Conservation (phyloP, 2,797 vertebrate species). For the Naso thynnoides region DNA sequence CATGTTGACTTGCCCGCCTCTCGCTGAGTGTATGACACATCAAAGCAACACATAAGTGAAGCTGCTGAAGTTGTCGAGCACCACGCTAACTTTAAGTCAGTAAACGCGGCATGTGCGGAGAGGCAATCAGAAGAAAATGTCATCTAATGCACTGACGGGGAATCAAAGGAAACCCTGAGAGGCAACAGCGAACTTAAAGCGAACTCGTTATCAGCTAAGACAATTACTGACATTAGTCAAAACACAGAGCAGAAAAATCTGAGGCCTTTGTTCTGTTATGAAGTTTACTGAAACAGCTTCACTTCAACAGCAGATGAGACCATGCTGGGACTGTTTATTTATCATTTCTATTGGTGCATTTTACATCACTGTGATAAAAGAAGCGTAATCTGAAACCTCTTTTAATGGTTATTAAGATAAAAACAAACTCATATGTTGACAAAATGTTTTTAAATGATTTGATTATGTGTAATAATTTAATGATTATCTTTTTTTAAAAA, state of each 20-base stretch:
- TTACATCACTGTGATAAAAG: constrained; percentile 2
- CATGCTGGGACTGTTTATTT: constrained; percentile 9
- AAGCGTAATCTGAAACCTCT: neutral
- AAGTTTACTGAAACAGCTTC: constrained; percentile 40
- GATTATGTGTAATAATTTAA: no score
- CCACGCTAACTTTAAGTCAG: constrained; percentile 67
- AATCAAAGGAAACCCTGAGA: constrained; percentile 76
- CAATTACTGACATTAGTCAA: constrained; percentile 83
- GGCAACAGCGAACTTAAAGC: constrained; percentile 69
- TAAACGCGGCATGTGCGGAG: constrained; percentile 26
- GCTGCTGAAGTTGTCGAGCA: constrained; percentile 69
- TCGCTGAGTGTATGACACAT: constrained; percentile 63
- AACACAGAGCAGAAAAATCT: constrained; percentile 55
- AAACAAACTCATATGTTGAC: neutral
- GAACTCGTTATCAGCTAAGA: constrained; percentile 71
- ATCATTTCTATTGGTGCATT: constrained; percentile 6
- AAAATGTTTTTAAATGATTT: neutral
- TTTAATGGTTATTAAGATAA: neutral
- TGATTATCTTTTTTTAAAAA: no score
- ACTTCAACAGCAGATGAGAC: constrained; percentile 18
- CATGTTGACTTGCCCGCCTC: constrained; percentile 68
- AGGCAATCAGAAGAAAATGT: constrained; percentile 63
- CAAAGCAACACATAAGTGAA: constrained; percentile 72
- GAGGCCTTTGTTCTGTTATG: constrained; percentile 71
- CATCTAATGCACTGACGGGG: constrained; percentile 71